These are phyloP conservation scores for Stictonetta naevosa DNA, from an alignment of 2,113 vertebrate genomes.

Conservation along the genomic window DNA sequence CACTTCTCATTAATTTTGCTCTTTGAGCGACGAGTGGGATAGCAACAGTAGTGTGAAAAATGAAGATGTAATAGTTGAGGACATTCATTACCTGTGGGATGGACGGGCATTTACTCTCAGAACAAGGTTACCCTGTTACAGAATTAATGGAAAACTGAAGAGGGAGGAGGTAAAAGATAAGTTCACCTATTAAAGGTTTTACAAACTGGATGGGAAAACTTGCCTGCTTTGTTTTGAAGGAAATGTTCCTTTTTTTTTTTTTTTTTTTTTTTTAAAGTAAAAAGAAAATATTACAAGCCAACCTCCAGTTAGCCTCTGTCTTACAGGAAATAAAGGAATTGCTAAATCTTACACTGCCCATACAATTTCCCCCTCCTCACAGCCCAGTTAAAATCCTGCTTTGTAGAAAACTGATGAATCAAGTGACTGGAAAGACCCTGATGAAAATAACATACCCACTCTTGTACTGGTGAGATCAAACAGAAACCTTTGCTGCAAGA, in stretches of 20 bases:
- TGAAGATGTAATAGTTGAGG: not conserved
- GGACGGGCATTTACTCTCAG: not conserved
- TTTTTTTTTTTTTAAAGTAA: not conserved
- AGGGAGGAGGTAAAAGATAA: not conserved
- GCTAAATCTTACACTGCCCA: not conserved
- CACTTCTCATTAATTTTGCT: not conserved
- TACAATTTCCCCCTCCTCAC: not conserved
- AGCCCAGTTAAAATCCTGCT: conserved; percentile 12
- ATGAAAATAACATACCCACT: conserved; percentile 42
- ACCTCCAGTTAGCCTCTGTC: not conserved
- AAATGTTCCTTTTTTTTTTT: not conserved
- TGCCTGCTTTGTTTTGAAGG: not conserved
- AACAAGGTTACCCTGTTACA: not conserved
- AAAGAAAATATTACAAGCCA: not conserved
- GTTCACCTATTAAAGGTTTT: not conserved
- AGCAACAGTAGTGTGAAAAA: not conserved
- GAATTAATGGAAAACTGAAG: not conserved
- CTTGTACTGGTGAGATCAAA: conserved; percentile 19
- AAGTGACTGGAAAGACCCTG: not conserved
- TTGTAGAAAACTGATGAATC: conserved; percentile 48
- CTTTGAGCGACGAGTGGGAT: not conserved
- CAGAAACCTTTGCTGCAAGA: conserved; percentile 5
- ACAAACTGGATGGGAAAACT: not conserved
- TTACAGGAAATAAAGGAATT: conserved; percentile 2
- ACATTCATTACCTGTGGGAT: not conserved